Evolutionary conservation across 1,140 invertebrate genomes (phyloP).

Genomic region (Pseudoatta argentina): DNA sequence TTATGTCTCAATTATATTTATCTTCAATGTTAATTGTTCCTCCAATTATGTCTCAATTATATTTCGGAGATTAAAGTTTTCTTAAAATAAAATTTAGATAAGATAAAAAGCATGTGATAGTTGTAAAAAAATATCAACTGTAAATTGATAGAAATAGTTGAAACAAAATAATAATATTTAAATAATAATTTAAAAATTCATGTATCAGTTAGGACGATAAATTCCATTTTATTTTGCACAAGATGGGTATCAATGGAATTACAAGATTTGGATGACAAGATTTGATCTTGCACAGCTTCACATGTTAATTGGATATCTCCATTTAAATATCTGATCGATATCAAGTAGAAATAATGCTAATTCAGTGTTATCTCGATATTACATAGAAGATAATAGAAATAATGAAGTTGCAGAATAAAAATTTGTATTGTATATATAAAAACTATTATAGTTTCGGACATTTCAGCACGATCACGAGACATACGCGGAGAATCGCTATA

Average conservation of each 20-base stretch:
- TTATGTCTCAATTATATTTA: no score
- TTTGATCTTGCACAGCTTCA: constrained; percentile 7
- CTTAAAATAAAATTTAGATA: constrained; percentile 27
- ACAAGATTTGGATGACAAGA: neutral
- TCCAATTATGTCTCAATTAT: neutral
- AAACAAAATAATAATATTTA: neutral
- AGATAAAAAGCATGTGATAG: neutral
- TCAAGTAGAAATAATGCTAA: neutral
- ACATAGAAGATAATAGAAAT: neutral
- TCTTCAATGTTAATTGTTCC: neutral
- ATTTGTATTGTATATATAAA: neutral
- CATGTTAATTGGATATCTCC: constrained; percentile 17
- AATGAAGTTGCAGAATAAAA: neutral
- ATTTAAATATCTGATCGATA: constrained; percentile 34
- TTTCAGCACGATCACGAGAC: no score
- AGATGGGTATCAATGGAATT: neutral
- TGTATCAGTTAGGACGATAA: neutral
- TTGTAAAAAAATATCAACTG: neutral
- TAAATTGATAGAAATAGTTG: neutral
- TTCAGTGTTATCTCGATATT: neutral
- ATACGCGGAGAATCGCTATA: no score
- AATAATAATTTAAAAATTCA: neutral
- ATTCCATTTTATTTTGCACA: neutral
- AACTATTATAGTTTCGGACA: no score
- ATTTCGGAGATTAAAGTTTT: neutral